A percentile compares a stretch with the other conserved stretches of the same genome.
Evolutionary conservation across 2,797 vertebrate genomes (phyloP).

Genomic region (Oreonectes daqikongensis): DNA sequence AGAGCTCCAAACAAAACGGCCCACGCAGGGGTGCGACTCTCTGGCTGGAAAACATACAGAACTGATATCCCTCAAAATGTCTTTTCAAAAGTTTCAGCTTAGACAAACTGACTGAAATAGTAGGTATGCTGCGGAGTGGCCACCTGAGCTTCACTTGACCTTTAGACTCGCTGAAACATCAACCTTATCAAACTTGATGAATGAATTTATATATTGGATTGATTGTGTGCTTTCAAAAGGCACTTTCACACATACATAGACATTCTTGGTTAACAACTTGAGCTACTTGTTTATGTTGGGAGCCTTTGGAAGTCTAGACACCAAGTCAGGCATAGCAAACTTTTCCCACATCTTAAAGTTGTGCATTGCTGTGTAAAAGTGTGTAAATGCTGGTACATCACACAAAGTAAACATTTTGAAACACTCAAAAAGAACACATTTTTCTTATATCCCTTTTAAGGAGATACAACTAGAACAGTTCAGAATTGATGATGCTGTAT

Average conservation of each 20-base stretch:
- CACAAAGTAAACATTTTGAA: too few species aligned
- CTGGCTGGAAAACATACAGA: constrained; percentile 21
- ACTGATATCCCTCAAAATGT: constrained; percentile 32
- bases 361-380: too few species aligned
- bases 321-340: not conserved
- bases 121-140: constrained; percentile 1
- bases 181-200: constrained; percentile 10
- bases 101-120: constrained; percentile 15
- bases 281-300: not conserved
- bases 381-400: too few species aligned
- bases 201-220: constrained; percentile 18
- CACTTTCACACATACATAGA: constrained; percentile 2
- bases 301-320: not conserved
- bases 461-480: too few species aligned
- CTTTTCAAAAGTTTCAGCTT: constrained; percentile 37
- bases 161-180: constrained; percentile 10
- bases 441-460: too few species aligned
- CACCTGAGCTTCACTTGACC: constrained; percentile 37
- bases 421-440: too few species aligned
- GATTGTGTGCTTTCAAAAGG: constrained; percentile 3
- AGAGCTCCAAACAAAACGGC: constrained; percentile 38
- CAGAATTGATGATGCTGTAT: too few species aligned
- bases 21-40: constrained; percentile 21
- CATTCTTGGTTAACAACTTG: not conserved
- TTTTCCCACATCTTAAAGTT: not conserved